Percentiles rank a stretch among this genome's conserved stretches.
phyloP scores from a whole-genome alignment of 2,797 vertebrate genomes.

The Sternarchorhynchus goeldii region DNA sequence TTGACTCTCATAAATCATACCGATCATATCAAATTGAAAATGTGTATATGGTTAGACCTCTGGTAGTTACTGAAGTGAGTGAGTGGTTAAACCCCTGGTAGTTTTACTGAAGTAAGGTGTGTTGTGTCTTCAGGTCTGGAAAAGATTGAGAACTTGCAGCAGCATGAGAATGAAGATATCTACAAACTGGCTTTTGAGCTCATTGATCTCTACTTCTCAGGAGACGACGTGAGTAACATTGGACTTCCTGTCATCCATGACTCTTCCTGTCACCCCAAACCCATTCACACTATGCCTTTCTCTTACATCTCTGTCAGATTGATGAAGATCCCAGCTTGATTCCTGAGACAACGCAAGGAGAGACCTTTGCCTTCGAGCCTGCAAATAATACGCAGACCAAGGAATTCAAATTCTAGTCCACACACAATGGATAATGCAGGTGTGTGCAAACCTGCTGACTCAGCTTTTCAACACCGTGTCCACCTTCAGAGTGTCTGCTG shows the following conservation, averaged over 20 bases:
- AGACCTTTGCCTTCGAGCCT: constrained; percentile 93
- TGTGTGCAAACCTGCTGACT: not conserved
- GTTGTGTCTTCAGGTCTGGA: constrained; percentile 80
- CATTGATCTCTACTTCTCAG: constrained; percentile 98
- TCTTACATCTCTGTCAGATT: constrained; percentile 71
- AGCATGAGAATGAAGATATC: constrained; percentile 97
- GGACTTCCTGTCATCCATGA: too few relatives aligned
- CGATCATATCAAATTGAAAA: too few relatives aligned
- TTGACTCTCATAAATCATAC: too few relatives aligned
- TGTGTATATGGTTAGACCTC: too few relatives aligned
- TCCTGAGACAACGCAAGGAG: constrained; percentile 92
- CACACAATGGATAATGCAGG: not conserved
- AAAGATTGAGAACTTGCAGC: constrained; percentile 95
- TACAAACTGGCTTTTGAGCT: constrained; percentile 99
- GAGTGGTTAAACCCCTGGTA: too few relatives aligned
- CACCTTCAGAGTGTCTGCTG: not conserved
- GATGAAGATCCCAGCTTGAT: constrained; percentile 93
- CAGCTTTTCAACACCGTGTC: not conserved
- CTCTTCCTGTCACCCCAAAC: too few relatives aligned
- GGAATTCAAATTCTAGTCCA: constrained; percentile 69
- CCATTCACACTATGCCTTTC: too few relatives aligned
- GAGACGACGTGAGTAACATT: constrained; percentile 88
- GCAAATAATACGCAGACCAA: constrained; percentile 93
- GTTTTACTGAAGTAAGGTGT: too few relatives aligned
- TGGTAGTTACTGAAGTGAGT: too few relatives aligned